phyloP scores from a whole-genome alignment of 1,140 invertebrate genomes.

The Ceratina australensis region DNA sequence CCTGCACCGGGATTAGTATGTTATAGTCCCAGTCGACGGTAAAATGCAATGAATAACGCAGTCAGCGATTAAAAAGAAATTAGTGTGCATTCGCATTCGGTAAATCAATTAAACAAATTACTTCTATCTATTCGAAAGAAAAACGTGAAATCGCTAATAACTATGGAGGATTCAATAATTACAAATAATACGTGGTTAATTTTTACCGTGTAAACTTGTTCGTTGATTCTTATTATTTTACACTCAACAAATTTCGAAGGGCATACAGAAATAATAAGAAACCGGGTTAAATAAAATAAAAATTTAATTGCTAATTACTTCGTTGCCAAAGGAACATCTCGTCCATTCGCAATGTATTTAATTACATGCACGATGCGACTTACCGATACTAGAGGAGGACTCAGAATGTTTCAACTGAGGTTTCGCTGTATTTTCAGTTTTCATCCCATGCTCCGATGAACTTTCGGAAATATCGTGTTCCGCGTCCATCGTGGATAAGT shows the following conservation, averaged over 20 bases:
- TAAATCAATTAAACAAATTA: slow-evolving; percentile 34
- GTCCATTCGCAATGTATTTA: neutral
- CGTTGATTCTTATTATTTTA: slow-evolving; percentile 10
- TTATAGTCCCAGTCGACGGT: slow-evolving; percentile 70
- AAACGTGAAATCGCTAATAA: neutral
- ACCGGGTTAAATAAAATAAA: neutral
- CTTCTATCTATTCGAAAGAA: slow-evolving; percentile 5
- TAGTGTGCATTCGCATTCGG: slow-evolving; percentile 26
- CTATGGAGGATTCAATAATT: neutral
- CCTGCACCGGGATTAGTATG: slow-evolving; percentile 79
- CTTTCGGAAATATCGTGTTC: slow-evolving; percentile 42
- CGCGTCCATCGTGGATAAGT: slow-evolving; percentile 58
- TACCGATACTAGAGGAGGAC: slow-evolving; percentile 77
- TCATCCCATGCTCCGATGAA: neutral
- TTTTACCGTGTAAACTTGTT: neutral
- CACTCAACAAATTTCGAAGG: neutral
- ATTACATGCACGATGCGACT: slow-evolving; percentile 39
- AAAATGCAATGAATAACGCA: slow-evolving; percentile 38
- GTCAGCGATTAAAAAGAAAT: slow-evolving; percentile 17
- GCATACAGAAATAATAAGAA: neutral
- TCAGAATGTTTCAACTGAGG: slow-evolving; percentile 69
- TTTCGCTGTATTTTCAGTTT: slow-evolving; percentile 33
- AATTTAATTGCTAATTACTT: neutral
- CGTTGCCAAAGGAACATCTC: neutral
- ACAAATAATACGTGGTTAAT: slow-evolving; percentile 13